phyloP scores from a whole-genome alignment of 2,113 vertebrate genomes.

The Lycocorax pyrrhopterus region DNA sequence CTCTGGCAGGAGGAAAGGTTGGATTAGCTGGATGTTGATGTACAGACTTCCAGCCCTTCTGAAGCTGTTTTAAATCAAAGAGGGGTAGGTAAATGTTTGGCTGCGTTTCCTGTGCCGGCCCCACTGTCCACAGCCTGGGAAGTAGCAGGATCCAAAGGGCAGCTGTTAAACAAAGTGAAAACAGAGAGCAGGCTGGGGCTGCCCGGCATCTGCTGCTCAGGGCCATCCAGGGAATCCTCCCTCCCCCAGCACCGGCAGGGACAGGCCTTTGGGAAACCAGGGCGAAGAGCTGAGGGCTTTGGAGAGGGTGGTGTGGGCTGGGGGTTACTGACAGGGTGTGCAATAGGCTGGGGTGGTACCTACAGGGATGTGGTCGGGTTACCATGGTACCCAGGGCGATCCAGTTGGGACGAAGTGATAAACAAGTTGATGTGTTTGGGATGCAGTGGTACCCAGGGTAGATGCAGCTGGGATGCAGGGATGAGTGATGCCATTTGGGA shows the following conservation, averaged over 20 bases:
- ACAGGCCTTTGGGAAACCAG: not conserved
- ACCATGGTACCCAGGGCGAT: not conserved
- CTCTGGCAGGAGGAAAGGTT: slow-evolving; percentile 25
- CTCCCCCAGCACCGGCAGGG: not conserved
- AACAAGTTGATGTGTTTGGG: not conserved
- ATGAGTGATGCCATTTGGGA: not conserved
- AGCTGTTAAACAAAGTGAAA: slow-evolving; percentile 64
- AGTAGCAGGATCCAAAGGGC: slow-evolving; percentile 47
- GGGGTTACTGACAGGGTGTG: not conserved
- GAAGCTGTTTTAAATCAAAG: slow-evolving; percentile 42
- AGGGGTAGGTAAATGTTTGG: slow-evolving; percentile 20
- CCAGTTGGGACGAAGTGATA: not conserved
- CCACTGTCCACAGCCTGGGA: not conserved
- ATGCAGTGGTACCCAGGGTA: not conserved
- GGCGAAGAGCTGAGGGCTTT: not conserved
- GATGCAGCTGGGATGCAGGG: not conserved
- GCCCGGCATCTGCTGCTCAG: slow-evolving; percentile 11
- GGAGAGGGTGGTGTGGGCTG: accelerated
- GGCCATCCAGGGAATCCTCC: not conserved
- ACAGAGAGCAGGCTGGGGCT: not conserved
- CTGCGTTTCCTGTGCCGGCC: not conserved
- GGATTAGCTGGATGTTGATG: slow-evolving; percentile 19
- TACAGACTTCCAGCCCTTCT: not conserved
- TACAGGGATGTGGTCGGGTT: not conserved
- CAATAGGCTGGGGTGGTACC: not conserved